Percentiles rank a stretch among this genome's conserved stretches.
phyloP scores from a whole-genome alignment of 2,113 vertebrate genomes.

The Megalops atlanticus region DNA sequence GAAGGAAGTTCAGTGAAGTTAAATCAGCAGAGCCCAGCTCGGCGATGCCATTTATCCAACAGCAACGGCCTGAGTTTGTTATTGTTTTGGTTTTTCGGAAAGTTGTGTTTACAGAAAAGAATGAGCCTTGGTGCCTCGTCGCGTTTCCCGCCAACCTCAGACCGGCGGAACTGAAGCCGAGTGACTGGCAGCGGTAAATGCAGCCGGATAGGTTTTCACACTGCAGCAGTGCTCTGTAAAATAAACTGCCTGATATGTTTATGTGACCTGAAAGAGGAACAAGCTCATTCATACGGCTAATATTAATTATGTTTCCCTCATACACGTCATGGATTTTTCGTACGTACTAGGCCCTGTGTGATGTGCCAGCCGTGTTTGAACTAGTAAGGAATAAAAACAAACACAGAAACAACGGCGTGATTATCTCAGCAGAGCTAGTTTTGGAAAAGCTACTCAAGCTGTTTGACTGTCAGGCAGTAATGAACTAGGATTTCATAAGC shows the following conservation, averaged over 20 bases:
- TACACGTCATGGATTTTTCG: not conserved
- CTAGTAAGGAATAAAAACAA: not conserved
- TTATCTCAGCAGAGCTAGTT: not conserved
- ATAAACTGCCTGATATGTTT: slow-evolving; percentile 10
- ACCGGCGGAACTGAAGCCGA: not conserved
- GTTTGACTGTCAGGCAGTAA: not conserved
- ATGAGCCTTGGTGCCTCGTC: not conserved
- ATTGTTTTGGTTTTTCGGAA: not conserved
- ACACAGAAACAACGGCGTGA: not conserved
- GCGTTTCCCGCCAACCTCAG: not conserved
- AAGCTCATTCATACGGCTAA: not conserved
- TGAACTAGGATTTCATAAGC: not conserved
- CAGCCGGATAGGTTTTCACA: not conserved
- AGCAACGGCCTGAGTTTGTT: not conserved
- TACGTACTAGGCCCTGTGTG: not conserved
- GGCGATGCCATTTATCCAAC: not conserved
- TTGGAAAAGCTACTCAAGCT: not conserved
- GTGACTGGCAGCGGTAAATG: not conserved
- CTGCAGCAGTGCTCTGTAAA: not conserved
- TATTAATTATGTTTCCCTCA: not conserved
- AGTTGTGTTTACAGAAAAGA: slow-evolving; percentile 3
- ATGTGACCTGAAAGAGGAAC: not conserved
- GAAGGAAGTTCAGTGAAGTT: slow-evolving; percentile 7
- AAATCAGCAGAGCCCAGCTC: not conserved
- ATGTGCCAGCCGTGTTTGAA: not conserved